Conservation (phyloP, 2,797 vertebrate species). For the Gymnopithys bicolor region DNA sequence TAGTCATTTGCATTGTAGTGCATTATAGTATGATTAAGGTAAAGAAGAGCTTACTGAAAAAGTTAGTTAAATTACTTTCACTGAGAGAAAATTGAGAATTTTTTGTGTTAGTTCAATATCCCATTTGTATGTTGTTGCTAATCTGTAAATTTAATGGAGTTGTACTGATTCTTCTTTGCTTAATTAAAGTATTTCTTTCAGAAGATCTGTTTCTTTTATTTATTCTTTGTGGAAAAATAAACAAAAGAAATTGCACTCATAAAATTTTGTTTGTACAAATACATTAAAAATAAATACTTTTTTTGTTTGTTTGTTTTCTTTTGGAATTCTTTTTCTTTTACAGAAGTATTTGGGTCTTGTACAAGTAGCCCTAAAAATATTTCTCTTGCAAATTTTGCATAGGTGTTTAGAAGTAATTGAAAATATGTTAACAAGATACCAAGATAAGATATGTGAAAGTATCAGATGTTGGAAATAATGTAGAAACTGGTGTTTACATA, state of each 20-base stretch:
- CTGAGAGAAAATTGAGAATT: neutral
- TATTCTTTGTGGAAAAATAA: neutral
- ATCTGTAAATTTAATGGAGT: neutral
- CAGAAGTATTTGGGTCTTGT: neutral
- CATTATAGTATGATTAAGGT: neutral
- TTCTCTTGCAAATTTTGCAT: neutral
- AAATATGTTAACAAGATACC: neutral
- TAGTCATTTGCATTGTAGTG: neutral
- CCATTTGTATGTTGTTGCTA: neutral
- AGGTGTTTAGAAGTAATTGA: neutral
- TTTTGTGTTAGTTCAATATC: neutral
- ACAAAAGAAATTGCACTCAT: neutral
- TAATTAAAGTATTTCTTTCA: neutral
- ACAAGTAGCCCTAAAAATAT: neutral
- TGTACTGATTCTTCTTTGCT: neutral
- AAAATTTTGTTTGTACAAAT: neutral
- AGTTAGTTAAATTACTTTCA: neutral
- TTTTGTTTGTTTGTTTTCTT: neutral
- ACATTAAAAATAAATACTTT: neutral
- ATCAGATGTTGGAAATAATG: neutral
- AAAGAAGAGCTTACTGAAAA: neutral
- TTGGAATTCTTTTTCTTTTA: fast-evolving
- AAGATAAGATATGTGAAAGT: neutral
- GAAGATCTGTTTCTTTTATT: neutral
- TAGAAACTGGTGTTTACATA: neutral